These are phyloP conservation scores for Betta splendens DNA, from an alignment of 2,797 vertebrate species.

Conservation along the genomic window DNA sequence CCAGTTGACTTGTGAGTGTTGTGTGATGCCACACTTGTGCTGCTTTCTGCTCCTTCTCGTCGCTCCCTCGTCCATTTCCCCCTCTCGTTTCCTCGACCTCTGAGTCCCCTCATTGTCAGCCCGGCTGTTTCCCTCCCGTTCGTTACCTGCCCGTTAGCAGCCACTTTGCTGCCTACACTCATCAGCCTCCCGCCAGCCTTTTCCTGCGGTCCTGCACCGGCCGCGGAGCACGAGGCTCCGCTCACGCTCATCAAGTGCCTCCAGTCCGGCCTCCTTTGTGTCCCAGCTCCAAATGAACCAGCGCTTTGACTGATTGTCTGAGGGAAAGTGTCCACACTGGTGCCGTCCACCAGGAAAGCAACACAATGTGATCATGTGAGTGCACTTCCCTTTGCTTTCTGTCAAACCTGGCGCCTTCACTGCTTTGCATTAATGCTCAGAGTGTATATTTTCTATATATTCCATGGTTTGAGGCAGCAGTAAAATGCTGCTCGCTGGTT, in stretches of 20 bases:
- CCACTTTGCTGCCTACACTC: constrained; percentile 11
- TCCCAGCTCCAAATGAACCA: not conserved
- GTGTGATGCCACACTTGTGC: too few relatives aligned
- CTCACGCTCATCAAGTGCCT: not conserved
- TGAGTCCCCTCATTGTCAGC: constrained; percentile 4
- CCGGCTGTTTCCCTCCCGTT: not conserved
- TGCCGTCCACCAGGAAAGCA: not conserved
- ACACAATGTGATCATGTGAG: not conserved
- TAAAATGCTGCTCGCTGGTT: constrained; percentile 14
- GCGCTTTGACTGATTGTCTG: not conserved
- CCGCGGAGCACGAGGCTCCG: not conserved
- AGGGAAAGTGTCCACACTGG: not conserved
- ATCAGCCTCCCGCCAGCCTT: constrained; percentile 7
- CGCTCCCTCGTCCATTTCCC: too few relatives aligned
- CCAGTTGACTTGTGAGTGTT: too few relatives aligned
- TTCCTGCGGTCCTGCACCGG: not conserved
- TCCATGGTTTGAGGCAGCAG: constrained; percentile 8
- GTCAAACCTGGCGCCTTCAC: not conserved
- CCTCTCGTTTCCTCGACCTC: too few relatives aligned
- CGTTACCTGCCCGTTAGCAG: constrained; percentile 17
- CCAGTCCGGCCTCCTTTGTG: not conserved
- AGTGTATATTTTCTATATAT: not conserved
- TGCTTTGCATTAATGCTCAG: not conserved
- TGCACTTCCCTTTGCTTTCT: not conserved
- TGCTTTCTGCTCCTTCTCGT: too few relatives aligned